phyloP scores from a whole-genome alignment of 2,797 vertebrate species.

The Cynodonichthys magdalenae region DNA sequence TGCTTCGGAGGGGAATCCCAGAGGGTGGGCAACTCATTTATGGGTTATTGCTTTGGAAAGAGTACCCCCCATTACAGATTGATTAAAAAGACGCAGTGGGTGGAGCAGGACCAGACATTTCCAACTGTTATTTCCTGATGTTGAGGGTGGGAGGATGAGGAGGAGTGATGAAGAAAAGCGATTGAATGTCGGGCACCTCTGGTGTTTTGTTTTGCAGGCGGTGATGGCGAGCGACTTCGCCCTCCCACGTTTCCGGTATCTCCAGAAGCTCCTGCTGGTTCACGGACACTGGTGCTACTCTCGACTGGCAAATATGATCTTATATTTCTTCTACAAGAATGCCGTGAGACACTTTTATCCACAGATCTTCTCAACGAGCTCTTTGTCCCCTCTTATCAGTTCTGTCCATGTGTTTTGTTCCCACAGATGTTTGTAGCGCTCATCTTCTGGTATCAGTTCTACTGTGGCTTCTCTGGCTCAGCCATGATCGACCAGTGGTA shows the following conservation, averaged over 20 bases:
- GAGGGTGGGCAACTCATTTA: constrained; percentile 29
- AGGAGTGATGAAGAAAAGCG: neutral
- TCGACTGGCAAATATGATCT: constrained; percentile 95
- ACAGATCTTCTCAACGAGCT: too few relatives aligned
- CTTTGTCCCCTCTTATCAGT: neutral
- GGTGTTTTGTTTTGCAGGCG: constrained; percentile 80
- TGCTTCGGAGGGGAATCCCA: constrained; percentile 32
- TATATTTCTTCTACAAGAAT: constrained; percentile 99
- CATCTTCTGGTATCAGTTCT: constrained; percentile 99
- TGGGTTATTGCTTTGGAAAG: constrained; percentile 58
- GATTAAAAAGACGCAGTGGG: constrained; percentile 31
- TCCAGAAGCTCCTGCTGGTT: constrained; percentile 95
- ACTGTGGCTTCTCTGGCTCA: constrained; percentile 96
- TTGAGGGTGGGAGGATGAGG: neutral
- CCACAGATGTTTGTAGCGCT: constrained; percentile 96
- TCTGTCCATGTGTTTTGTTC: constrained; percentile 2
- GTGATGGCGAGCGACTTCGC: constrained; percentile 99
- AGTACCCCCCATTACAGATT: constrained; percentile 41
- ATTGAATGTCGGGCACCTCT: constrained; percentile 21
- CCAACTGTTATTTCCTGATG: neutral
- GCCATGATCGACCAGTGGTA: constrained; percentile 99
- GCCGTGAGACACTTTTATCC: constrained; percentile 66
- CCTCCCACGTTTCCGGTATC: constrained; percentile 90
- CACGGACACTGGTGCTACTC: constrained; percentile 99
- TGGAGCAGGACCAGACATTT: neutral